Conservation (phyloP, 2,797 vertebrate species). For the Clarias laeviceps region DNA sequence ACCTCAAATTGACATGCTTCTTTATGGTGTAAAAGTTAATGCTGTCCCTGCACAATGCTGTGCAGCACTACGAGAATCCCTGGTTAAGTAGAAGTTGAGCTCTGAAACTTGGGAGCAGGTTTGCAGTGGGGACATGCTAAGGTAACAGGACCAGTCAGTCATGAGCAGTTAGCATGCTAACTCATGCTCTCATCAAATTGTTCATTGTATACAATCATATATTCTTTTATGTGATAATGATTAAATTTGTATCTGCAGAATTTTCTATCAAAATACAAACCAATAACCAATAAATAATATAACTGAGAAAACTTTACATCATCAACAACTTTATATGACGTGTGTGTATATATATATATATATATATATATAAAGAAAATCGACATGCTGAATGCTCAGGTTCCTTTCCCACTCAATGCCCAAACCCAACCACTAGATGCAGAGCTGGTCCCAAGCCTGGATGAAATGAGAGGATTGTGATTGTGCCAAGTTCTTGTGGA, state of each 20-base stretch:
- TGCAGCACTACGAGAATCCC: conserved; percentile 15
- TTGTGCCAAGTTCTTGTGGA: no score
- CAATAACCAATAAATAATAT: not conserved
- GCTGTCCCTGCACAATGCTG: conserved; percentile 11
- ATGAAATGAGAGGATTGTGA: no score
- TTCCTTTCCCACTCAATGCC: no score
- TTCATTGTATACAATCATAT: no score
- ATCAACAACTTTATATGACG: not conserved
- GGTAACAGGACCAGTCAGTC: not conserved
- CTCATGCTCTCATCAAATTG: not conserved
- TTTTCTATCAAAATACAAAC: no score
- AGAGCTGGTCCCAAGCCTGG: no score
- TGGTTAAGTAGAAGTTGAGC: conserved; percentile 30
- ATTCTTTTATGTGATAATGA: not conserved
- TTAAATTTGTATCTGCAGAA: no score
- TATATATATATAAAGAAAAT: not conserved
- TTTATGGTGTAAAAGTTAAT: conserved; percentile 17
- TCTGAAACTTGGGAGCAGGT: not conserved
- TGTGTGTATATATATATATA: no score
- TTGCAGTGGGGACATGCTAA: not conserved
- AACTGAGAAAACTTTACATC: not conserved
- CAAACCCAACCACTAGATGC: no score
- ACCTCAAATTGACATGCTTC: not conserved
- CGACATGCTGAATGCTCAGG: no score
- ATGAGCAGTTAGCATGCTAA: not conserved